These are phyloP conservation scores for Epiperipatus broadwayi DNA, from an alignment of 2,888 invertebrate species.

Conservation along the genomic window DNA sequence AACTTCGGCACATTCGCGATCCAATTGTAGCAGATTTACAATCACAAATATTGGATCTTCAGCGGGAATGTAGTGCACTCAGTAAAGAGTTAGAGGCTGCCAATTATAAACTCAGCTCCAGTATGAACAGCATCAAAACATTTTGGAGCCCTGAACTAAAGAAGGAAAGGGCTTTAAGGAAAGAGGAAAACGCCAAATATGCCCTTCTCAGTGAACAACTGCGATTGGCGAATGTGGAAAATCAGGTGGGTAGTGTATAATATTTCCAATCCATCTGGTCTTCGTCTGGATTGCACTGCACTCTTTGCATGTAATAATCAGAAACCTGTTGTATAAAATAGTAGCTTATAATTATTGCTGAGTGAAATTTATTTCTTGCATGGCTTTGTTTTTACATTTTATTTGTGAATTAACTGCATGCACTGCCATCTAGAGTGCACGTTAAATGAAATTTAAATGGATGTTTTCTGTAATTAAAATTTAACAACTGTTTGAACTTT, in stretches of 20 bases:
- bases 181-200: conserved; percentile 94
- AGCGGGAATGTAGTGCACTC: conserved; percentile 69
- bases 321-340: too few species aligned
- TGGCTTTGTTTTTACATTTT: too few species aligned
- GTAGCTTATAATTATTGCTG: too few species aligned
- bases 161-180: conserved; percentile 83
- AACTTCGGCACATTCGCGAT: conserved; percentile 33
- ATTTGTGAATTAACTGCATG: too few species aligned
- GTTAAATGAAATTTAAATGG: too few species aligned
- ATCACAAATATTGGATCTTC: conserved; percentile 81
- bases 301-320: too few species aligned
- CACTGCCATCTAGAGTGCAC: too few species aligned
- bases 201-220: conserved; percentile 89
- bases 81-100: conserved; percentile 86
- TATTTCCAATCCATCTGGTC: too few species aligned
- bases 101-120: conserved; percentile 90
- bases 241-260: conserved; percentile 49
- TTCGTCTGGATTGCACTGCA: too few species aligned
- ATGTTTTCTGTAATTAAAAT: too few species aligned
- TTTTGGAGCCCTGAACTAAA: conserved; percentile 99
- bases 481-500: too few species aligned
- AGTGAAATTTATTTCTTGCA: too few species aligned
- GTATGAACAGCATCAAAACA: conserved; percentile 99
- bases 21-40: conserved; percentile 67
- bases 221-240: conserved; percentile 82